Conservation (phyloP, 2,797 vertebrate genomes). For the Microhierax caerulescens region DNA sequence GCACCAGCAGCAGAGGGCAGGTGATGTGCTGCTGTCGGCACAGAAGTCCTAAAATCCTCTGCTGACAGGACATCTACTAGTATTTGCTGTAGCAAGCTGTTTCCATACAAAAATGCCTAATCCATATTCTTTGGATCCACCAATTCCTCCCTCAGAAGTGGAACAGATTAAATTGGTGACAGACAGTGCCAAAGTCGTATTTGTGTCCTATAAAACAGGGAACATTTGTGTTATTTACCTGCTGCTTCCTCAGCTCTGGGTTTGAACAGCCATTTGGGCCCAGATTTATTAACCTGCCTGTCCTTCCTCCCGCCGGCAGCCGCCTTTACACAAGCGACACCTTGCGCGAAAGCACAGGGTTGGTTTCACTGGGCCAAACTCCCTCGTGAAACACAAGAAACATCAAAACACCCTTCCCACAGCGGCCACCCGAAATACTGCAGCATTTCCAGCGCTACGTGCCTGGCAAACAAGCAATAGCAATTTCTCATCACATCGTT, state of each 20-base stretch:
- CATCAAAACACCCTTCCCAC: not conserved
- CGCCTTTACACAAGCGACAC: not conserved
- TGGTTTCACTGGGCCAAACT: not conserved
- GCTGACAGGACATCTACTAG: too few species aligned
- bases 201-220: not conserved
- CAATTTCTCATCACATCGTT: fast-evolving
- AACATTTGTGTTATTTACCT: not conserved
- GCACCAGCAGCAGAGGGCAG: not conserved
- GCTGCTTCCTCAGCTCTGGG: not conserved
- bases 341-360: not conserved
- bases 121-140: not conserved
- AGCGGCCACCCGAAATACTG: not conserved
- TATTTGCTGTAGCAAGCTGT: not conserved
- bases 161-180: not conserved
- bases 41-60: not conserved
- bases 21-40: fast-evolving
- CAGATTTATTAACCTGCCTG: not conserved
- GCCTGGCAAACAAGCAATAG: not conserved
- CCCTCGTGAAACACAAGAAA: not conserved
- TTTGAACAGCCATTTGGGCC: not conserved
- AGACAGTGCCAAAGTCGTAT: not conserved
- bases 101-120: not conserved
- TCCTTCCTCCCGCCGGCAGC: fast-evolving
- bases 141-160: not conserved
- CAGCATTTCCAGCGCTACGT: fast-evolving